These are phyloP conservation scores for Zaprionus tsacasi DNA, from an alignment of 1,140 invertebrate genomes.

Conservation along the genomic window DNA sequence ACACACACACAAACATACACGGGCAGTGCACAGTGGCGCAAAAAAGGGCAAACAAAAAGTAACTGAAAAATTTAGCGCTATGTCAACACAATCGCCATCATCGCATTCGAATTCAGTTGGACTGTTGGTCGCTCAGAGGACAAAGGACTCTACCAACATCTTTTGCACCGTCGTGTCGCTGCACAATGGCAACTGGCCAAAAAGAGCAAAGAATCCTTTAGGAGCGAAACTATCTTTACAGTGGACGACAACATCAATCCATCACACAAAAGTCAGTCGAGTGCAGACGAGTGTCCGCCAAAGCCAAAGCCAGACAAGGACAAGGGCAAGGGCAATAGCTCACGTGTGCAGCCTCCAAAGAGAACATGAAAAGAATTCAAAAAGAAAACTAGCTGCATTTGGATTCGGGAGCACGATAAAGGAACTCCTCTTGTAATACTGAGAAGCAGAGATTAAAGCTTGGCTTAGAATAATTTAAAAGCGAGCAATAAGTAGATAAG, in stretches of 20 bases:
- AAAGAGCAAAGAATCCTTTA: constrained; percentile 10
- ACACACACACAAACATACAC: constrained; percentile 2
- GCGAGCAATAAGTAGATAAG: too few species aligned
- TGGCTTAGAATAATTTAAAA: too few species aligned
- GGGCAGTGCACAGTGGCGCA: constrained; percentile 1
- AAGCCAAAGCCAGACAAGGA: not conserved
- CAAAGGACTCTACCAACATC: constrained; percentile 15
- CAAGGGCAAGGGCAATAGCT: constrained; percentile 17
- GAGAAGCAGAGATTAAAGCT: too few species aligned
- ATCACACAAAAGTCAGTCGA: constrained; percentile 27
- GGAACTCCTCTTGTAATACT: too few species aligned
- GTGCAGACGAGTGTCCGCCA: constrained; percentile 1
- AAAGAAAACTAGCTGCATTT: not conserved
- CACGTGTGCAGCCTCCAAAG: constrained; percentile 27
- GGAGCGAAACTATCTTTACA: constrained; percentile 19
- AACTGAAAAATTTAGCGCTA: constrained; percentile 79
- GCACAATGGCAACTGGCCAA: constrained; percentile 39
- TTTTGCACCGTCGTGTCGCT: constrained; percentile 16
- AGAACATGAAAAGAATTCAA: constrained; percentile 1
- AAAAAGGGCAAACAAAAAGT: constrained; percentile 67
- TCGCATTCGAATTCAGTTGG: constrained; percentile 6
- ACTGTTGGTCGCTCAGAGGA: not conserved
- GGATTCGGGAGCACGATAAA: not conserved
- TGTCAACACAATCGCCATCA: constrained; percentile 68
- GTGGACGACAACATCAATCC: constrained; percentile 24